Conservation (phyloP, 2,888 invertebrate genomes). For the Endotricha flammealis region DNA sequence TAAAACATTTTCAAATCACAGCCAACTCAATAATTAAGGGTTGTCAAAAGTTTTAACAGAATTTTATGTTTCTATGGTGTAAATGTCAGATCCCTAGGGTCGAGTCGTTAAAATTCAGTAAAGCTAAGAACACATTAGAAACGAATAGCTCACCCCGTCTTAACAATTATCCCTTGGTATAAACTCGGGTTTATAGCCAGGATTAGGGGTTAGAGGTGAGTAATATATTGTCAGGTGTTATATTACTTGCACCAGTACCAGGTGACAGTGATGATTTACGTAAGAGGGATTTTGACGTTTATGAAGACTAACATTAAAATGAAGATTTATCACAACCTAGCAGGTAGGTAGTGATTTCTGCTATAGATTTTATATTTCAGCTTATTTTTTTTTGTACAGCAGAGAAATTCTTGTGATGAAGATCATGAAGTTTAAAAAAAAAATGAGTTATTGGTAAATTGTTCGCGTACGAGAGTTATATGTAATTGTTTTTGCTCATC, state of each 20-base stretch:
- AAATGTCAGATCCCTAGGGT: slow-evolving; percentile 11
- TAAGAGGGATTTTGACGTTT: neutral
- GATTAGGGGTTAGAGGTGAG: slow-evolving; percentile 26
- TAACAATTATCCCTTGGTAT: slow-evolving; percentile 44
- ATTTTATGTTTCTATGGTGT: slow-evolving; percentile 23
- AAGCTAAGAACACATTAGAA: slow-evolving; percentile 45
- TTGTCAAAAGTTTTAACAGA: slow-evolving; percentile 34
- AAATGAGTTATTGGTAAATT: too few relatives aligned
- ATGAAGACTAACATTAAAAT: neutral
- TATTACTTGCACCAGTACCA: slow-evolving; percentile 2
- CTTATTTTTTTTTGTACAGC: too few relatives aligned
- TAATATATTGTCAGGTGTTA: slow-evolving; percentile 12
- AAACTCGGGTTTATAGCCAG: slow-evolving; percentile 40
- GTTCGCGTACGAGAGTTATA: too few relatives aligned
- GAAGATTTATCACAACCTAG: too few relatives aligned
- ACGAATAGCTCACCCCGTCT: slow-evolving; percentile 38
- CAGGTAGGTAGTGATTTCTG: too few relatives aligned
- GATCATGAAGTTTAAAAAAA: too few relatives aligned
- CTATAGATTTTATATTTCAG: too few relatives aligned
- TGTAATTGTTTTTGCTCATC: too few relatives aligned
- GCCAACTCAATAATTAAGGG: slow-evolving; percentile 1
- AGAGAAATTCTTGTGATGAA: too few relatives aligned
- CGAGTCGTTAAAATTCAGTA: slow-evolving; percentile 44
- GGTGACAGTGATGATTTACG: neutral
- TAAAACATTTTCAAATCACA: too few relatives aligned